These are phyloP conservation scores for Limnothrissa miodon DNA, from an alignment of 2,113 vertebrate genomes.

Conservation along the genomic window DNA sequence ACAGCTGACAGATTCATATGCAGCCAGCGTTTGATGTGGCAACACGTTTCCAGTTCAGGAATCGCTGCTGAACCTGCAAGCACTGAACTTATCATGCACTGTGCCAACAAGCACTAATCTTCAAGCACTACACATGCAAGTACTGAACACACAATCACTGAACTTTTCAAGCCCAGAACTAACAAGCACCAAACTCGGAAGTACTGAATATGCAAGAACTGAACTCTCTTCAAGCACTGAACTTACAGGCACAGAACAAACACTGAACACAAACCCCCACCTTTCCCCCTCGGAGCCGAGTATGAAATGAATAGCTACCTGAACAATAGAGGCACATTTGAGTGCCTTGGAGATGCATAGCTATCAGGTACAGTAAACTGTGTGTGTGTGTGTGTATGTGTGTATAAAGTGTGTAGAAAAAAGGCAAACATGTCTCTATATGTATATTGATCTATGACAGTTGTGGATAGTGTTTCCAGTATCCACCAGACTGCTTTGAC, in stretches of 20 bases:
- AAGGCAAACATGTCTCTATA: neutral
- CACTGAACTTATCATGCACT: too few species aligned
- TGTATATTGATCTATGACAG: neutral
- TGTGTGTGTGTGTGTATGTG: neutral
- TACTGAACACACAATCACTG: too few species aligned
- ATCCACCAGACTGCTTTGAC: neutral
- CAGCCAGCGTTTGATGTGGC: slow-evolving; percentile 65
- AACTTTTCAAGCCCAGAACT: too few species aligned
- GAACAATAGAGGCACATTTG: slow-evolving; percentile 31
- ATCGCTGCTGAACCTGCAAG: slow-evolving; percentile 49
- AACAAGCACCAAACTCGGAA: too few species aligned
- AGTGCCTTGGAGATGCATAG: too few species aligned
- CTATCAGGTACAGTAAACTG: too few species aligned
- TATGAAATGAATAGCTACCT: slow-evolving; percentile 60
- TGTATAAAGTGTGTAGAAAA: neutral
- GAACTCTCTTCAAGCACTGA: slow-evolving; percentile 62
- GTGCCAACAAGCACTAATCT: too few species aligned
- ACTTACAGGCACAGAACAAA: too few species aligned
- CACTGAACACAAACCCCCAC: too few species aligned
- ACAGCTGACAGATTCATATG: slow-evolving; percentile 70
- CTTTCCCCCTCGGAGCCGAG: slow-evolving; percentile 36
- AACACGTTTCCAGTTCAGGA: slow-evolving; percentile 54
- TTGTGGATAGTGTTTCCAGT: neutral
- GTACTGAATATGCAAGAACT: slow-evolving; percentile 50
- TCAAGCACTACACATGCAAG: too few species aligned